These are phyloP conservation scores for Semicossyphus pulcher DNA, from an alignment of 2,113 vertebrate species.

Conservation along the genomic window DNA sequence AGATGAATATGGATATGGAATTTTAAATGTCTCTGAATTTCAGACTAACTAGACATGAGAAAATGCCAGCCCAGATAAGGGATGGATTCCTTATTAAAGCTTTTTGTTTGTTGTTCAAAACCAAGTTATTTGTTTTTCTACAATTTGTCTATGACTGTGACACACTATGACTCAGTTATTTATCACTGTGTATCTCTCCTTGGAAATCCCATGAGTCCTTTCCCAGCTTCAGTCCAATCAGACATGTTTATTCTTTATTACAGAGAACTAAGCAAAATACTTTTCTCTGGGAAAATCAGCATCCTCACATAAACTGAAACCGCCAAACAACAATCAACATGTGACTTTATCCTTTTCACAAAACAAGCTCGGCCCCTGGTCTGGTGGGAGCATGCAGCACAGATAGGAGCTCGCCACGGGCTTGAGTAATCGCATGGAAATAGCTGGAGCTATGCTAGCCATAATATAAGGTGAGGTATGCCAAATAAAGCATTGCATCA, in stretches of 20 bases:
- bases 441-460: constrained; percentile 60
- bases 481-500: constrained; percentile 68
- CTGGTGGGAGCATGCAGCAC: constrained; percentile 51
- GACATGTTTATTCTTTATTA: constrained; percentile 52
- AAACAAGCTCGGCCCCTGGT: constrained; percentile 46
- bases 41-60: not conserved
- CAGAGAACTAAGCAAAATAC: constrained; percentile 27
- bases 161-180: not conserved
- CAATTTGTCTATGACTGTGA: not conserved
- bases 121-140: not conserved
- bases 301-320: constrained; percentile 27
- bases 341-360: constrained; percentile 64
- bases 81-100: not conserved
- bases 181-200: not conserved
- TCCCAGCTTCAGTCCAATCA: constrained; percentile 39
- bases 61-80: not conserved
- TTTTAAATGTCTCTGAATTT: no score
- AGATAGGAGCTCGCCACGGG: constrained; percentile 43
- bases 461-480: constrained; percentile 70
- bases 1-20: no score
- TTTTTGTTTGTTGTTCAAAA: not conserved
- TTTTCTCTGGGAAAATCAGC: constrained; percentile 65
- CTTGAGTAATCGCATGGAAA: constrained; percentile 32
- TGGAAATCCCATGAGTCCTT: constrained; percentile 22
- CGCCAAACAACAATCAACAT: constrained; percentile 43